Base-by-base conservation (phyloP, 2,888 invertebrate species). In the Philopedon plagiatum region DNA sequence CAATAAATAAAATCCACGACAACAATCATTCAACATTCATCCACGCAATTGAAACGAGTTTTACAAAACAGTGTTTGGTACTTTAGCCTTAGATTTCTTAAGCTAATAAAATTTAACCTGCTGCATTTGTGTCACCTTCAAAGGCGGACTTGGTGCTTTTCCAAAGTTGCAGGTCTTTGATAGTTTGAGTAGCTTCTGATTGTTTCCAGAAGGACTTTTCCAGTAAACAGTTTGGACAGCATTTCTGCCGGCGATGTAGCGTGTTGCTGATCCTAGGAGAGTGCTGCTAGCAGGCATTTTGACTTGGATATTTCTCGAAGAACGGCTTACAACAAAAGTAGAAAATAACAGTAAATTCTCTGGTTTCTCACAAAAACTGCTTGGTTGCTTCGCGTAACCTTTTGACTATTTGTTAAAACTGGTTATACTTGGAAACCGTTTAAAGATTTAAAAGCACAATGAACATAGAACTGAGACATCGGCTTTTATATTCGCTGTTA, bases 191-290 rank as follows among this genome's bases (percentile, higher is more conserved):
- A 84, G 76, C 76, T 81, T 83, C 15, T 77, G 75, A 39, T 81
- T 78, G 15, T 72, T 69, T 15, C 72, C 73, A 23, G 75, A 54
- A 5, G 75, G 67, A 46, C 90, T 88, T 79, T 93, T 87, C 93
- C 93, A 93, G 80, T 93, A 93, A 0, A 93, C 91, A 0, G 93
- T 93, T 81, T 93, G 93, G 19, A 93, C 89, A 0, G 92, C 93
- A 80, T 93, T 91, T 72, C 92, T 89, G 57, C 93, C 92, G 57
- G 91, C 91, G 76, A 93, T 91, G 83, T 91, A 92, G 69, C 93
- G 89, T 37, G 65, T 72, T 5, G 75, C 75, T 15, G 68, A 64
- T n/a, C 75, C 75, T 11, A 75, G 21, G 15, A 75, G 29, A 29
- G 23, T 72, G 46, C 67, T 63, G 32, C 68, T 8, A 15, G 71